Base-by-base conservation (phyloP, 2,888 invertebrate genomes). In the Cheiracanthium punctorium region DNA sequence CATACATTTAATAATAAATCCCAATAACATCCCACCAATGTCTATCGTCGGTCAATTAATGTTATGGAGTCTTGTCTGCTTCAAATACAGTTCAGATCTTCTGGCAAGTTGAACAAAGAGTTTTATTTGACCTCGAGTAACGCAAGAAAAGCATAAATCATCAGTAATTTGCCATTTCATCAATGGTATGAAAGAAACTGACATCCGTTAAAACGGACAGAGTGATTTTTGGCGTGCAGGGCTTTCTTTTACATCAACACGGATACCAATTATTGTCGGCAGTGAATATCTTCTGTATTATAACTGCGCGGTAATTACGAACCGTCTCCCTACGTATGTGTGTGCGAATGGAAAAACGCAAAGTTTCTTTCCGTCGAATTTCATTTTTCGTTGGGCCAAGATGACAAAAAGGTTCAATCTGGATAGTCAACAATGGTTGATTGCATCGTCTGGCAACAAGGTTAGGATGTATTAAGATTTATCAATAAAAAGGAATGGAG, bases 131-230 rank as follows among this genome's bases (percentile, higher is more conserved):
- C 58, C 58, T 58, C n/a, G 24, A 8, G 20, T 52, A 85, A 85
- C 79, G 84, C 41, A 48, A 79, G 43, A 74, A 85, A 74, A 17
- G 7, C 69, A 85, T 85, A 79, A 72, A 85, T 85, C 84, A 79
- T 74, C 52, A 52, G 52, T 80, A 85, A 85, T 74, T 79, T 64
- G 29, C 48, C 30, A 58, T 58, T 58, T 58, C 58, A 58, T 58
- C 58, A 58, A 58, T 58, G 24, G 48, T 58, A 4, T 20, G 1
- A 2, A 58, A 58, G 17, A 24, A 24, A 58, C 20, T 24, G 24
- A 58, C 43, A 67, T 67, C 65, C 30, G 65, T 17, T 69, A 69
- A 58, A 58, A 69, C n/a, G 69, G 14, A 20, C 20, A 69, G 37
- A 69, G 24, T 20, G 69, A 33, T 69, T 69, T 33, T 20, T 69